Percentiles rank a stretch among this genome's conserved stretches.
phyloP scores from a whole-genome alignment of 2,113 vertebrate genomes.

The Pangasianodon gigas region DNA sequence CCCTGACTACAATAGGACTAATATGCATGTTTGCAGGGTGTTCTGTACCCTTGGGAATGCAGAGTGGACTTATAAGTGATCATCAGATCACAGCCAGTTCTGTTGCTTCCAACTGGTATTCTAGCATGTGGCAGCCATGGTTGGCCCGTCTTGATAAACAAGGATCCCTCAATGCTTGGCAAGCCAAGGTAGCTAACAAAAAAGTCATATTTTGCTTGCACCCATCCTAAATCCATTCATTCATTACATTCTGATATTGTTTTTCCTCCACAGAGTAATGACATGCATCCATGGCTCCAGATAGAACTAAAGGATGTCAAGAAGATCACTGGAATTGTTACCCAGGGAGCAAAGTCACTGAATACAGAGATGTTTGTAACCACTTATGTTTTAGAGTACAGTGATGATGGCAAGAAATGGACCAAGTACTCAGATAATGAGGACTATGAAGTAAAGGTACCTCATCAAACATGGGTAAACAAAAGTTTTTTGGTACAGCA shows the following conservation, averaged over 20 bases:
- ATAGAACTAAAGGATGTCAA: slow-evolving; percentile 82
- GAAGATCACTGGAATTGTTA: slow-evolving; percentile 90
- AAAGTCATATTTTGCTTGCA: neutral
- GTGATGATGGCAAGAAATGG: slow-evolving; percentile 81
- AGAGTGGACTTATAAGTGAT: slow-evolving; percentile 74
- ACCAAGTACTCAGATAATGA: slow-evolving; percentile 75
- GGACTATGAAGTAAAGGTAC: slow-evolving; percentile 76
- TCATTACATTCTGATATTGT: neutral
- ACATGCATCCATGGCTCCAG: slow-evolving; percentile 89
- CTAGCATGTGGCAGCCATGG: slow-evolving; percentile 73
- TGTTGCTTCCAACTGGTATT: slow-evolving; percentile 72
- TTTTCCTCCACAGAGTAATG: slow-evolving; percentile 69
- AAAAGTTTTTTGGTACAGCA: neutral
- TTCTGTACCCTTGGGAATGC: slow-evolving; percentile 84
- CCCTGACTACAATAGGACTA: neutral
- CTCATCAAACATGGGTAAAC: neutral
- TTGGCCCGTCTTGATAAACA: slow-evolving; percentile 80
- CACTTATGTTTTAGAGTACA: slow-evolving; percentile 79
- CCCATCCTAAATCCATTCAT: neutral
- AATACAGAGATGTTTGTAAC: slow-evolving; percentile 81
- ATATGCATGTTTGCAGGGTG: slow-evolving; percentile 72
- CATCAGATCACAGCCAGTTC: slow-evolving; percentile 81
- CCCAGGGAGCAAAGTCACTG: slow-evolving; percentile 83
- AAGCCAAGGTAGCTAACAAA: slow-evolving; percentile 78
- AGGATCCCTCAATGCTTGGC: slow-evolving; percentile 82